Base-by-base conservation (phyloP, 2,797 vertebrate species). In the Molossus molossus region DNA sequence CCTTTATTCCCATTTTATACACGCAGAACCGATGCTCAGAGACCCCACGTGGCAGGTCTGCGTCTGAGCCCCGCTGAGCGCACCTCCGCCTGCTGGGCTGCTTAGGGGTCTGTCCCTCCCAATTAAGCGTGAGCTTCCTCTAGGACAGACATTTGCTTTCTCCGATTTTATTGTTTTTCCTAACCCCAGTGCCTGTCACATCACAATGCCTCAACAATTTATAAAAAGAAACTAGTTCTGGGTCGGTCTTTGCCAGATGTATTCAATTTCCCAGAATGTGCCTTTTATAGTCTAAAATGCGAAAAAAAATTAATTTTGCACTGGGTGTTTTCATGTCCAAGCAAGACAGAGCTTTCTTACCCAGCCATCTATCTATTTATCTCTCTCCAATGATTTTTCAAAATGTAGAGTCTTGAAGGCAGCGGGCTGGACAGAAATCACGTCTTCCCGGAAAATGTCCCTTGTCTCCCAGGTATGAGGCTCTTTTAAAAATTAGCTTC, bases 401-500 rank as follows among this genome's bases (percentile, higher is more conserved):
- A 77, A 94, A 83, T 33, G 48, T 23, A 58, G 48, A 72, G 37
- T 65, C 21, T 72, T 69, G 40, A 72, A 83, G 60, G 57, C 73
- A 81, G 29, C 60, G 3, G 21, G 13, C 14, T 90, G 91, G 60
- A 73, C 76, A 37, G 55, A 97, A 79, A 85, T 45, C 21, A n/a
- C 1, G 11, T 65, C 33, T 60, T 91, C 55, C 79, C 55, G 69
- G 55, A 75, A 85, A 87, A 93, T 2, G 45, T 57, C 86, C 57
- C 87, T 82, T 33, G 29, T 50, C 48, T 95, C 64, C 17, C 93
- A 94, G 94, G 90, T 97, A 91, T 62, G 37, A n/a, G 69, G 50
- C 58, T 83, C 48, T 45, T 94, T 94, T 84, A 77, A 96, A 96
- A 97, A 97, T 97, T 97, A 96, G 93, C 92, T 95, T 95, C 88